Evolutionary conservation across 2,797 vertebrate genomes (phyloP), one percentile per base, ranked within the genome.

Genomic region (Gephyroberyx darwinii): DNA sequence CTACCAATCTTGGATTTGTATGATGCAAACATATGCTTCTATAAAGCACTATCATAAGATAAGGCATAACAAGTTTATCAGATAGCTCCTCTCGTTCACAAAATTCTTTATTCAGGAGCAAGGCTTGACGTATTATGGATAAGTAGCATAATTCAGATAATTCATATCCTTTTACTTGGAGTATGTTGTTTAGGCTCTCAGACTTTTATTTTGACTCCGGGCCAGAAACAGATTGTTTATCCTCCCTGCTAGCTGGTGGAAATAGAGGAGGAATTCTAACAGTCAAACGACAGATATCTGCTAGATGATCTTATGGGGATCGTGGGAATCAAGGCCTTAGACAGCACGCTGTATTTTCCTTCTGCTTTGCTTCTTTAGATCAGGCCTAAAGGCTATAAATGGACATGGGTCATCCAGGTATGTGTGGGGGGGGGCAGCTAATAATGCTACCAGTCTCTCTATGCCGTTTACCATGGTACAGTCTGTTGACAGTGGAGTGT

Each of bases 231-330:
- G 33, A 52, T 62, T 61, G 74, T 80, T 85, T 75, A 61, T 73
- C 68, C 61, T 67, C 13, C 4, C 53, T 60, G 62, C 6, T 8
- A 33, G 62, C 66, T 41, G 22, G 39, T 70, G 48, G 41, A 76
- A 71, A 71, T 9, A 72, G 33, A 75, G 10, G 6, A 53, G 60
- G 52, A 68, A 50, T 64, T 74, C 41, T 66, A 45, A 48, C 56
- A 72, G 70, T 59, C 67, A 69, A 69, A 65, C 48, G 41, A 53
- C 64, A 84, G 56, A 80, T 74, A 69, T 88, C 65, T 75, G 52
- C 16, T 31, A 2, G n/a, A 68, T 66, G 65, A 75, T 64, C 47
- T 63, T 63, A 50, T 63, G 45, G 31, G 66, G 53, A 71, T 82
- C 70, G 60, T 76, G 61, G 70, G 70, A 84, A 73, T 71, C 35